These are phyloP conservation scores for Bombus ignitus DNA, from an alignment of 1,140 invertebrate genomes.

Conservation along the genomic window DNA sequence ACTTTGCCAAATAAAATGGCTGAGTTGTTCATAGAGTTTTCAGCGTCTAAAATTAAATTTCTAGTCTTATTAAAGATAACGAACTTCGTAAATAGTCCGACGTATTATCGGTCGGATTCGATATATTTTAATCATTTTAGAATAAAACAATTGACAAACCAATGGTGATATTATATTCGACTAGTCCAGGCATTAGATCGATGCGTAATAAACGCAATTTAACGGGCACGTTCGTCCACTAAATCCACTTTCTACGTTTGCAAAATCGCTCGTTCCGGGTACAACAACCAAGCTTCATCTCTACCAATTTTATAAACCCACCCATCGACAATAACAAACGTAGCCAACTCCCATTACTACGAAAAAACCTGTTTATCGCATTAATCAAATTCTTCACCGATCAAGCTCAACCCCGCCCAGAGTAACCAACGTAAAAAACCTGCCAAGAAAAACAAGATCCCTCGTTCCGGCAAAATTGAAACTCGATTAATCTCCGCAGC, in stretches of 20 bases:
- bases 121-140: no score
- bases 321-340: background rate
- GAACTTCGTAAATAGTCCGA: no score
- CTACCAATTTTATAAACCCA: background rate
- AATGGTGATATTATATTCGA: no score
- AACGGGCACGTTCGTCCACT: background rate
- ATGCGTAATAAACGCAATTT: no score
- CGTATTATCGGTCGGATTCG: no score
- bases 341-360: background rate
- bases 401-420: background rate
- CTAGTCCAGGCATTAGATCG: no score
- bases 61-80: no score
- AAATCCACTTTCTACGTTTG: background rate
- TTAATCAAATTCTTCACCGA: conserved; percentile 16
- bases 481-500: conserved; percentile 20
- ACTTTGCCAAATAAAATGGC: background rate
- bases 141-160: no score
- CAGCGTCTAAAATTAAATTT: background rate
- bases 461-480: conserved; percentile 33
- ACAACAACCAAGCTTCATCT: background rate
- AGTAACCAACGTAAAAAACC: background rate
- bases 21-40: background rate
- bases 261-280: no score
- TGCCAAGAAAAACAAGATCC: background rate
- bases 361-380: background rate